These are phyloP conservation scores for Oryzaephilus surinamensis DNA, from an alignment of 1,140 invertebrate genomes.

Conservation along the genomic window DNA sequence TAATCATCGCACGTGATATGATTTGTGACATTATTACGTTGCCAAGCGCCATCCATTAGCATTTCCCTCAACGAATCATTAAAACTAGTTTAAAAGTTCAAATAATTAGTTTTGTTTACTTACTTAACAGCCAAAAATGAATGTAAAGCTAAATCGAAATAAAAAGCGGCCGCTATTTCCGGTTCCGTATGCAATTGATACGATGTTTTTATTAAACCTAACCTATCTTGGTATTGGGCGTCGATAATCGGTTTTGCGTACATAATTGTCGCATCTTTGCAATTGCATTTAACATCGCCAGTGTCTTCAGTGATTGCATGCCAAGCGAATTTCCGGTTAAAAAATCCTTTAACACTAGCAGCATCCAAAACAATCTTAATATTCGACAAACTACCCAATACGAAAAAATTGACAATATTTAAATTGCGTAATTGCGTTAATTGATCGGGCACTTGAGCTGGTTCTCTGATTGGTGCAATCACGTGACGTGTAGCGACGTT, in stretches of 20 bases:
- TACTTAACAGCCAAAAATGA: constrained; percentile 66
- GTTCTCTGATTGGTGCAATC: constrained; percentile 53
- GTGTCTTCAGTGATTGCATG: constrained; percentile 57
- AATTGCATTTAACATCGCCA: constrained; percentile 53
- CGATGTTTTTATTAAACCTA: constrained; percentile 54
- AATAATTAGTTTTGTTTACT: constrained; percentile 21
- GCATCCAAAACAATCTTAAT: constrained; percentile 55
- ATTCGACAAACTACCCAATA: constrained; percentile 58
- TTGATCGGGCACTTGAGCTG: constrained; percentile 47
- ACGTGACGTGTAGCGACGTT: constrained; percentile 81
- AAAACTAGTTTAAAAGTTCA: constrained; percentile 1
- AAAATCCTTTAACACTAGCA: constrained; percentile 24
- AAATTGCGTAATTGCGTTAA: constrained; percentile 60
- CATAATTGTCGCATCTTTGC: constrained; percentile 59
- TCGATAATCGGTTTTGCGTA: constrained; percentile 53
- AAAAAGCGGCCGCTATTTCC: constrained; percentile 67
- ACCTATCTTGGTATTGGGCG: constrained; percentile 45
- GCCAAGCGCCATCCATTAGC: constrained; percentile 55
- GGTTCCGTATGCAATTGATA: constrained; percentile 58
- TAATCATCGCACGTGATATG: constrained; percentile 68
- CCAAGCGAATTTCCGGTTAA: constrained; percentile 48
- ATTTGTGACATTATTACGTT: constrained; percentile 45
- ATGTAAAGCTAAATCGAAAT: constrained; percentile 69
- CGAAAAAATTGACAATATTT: constrained; percentile 81
- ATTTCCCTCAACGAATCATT: constrained; percentile 25